A percentile compares a stretch with the other conserved stretches of the same genome.
Conservation (phyloP, 2,113 vertebrate species). For the Panthera uncia region DNA sequence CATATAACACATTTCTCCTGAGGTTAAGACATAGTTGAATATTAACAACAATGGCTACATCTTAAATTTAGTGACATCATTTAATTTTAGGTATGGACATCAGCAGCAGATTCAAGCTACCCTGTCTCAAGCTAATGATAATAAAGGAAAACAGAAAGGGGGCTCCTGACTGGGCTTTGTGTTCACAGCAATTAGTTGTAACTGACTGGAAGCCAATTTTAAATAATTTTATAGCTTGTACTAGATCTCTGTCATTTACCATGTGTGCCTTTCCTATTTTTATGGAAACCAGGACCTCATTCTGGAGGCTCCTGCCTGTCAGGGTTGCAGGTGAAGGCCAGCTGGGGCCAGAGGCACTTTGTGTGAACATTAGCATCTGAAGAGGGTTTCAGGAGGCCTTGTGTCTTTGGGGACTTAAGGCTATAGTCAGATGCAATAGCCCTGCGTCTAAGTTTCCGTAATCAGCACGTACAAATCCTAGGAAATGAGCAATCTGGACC, state of each 20-base stretch:
- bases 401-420: not conserved
- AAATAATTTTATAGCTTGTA: conserved; percentile 71
- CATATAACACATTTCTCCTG: not conserved
- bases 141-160: not conserved
- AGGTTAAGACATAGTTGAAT: not conserved
- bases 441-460: not conserved
- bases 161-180: conserved; percentile 51
- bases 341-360: conserved; percentile 64
- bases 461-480: not conserved
- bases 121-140: conserved; percentile 53
- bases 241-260: conserved; percentile 67
- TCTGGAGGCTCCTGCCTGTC: conserved; percentile 41
- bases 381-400: conserved; percentile 53
- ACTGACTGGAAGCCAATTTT: conserved; percentile 65
- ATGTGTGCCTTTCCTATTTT: conserved; percentile 63
- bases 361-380: conserved; percentile 76
- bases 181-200: conserved; percentile 72
- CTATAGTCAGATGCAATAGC: conserved; percentile 25
- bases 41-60: not conserved
- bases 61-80: not conserved
- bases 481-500: not conserved
- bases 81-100: conserved; percentile 50
- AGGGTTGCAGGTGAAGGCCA: conserved; percentile 81
- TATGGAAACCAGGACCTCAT: conserved; percentile 73
- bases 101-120: conserved; percentile 40